A percentile compares a stretch with the other conserved stretches of the same genome.
Conservation (phyloP, 2,113 vertebrate species). For the Limanda limanda region DNA sequence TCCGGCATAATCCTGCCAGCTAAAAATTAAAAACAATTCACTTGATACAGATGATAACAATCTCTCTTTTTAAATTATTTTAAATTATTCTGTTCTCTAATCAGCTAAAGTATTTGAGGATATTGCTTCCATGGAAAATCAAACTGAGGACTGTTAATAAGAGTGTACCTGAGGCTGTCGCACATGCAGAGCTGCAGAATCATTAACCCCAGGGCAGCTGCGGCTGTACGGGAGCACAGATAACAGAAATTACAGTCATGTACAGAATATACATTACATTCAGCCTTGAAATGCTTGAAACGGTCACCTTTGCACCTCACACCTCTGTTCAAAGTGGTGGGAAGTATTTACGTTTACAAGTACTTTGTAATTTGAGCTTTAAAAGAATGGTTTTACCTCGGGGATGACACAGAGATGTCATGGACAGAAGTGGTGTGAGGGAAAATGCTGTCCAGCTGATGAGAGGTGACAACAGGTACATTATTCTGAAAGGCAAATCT, state of each 20-base stretch:
- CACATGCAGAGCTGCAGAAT: slow-evolving; percentile 7
- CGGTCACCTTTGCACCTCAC: not conserved
- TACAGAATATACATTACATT: not conserved
- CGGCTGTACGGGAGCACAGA: slow-evolving; percentile 61
- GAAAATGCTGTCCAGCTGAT: slow-evolving; percentile 74
- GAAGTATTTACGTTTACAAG: no score
- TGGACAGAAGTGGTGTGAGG: slow-evolving; percentile 48
- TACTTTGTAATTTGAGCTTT: no score
- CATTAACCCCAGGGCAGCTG: slow-evolving; percentile 24
- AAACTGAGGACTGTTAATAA: not conserved
- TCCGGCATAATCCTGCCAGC: no score
- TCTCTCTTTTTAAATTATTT: not conserved
- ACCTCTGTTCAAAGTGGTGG: no score
- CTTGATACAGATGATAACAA: not conserved
- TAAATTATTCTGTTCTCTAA: slow-evolving; percentile 11
- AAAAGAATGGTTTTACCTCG: slow-evolving; percentile 62
- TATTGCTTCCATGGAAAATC: slow-evolving; percentile 38
- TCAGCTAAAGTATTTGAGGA: slow-evolving; percentile 7
- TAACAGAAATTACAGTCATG: slow-evolving; percentile 39
- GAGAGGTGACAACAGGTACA: slow-evolving; percentile 15
- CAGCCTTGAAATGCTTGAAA: not conserved
- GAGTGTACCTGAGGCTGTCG: slow-evolving; percentile 61
- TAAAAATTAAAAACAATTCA: not conserved
- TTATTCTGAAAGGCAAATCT: not conserved
- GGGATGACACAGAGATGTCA: slow-evolving; percentile 52